Evolutionary conservation across 2,113 vertebrate genomes (phyloP).

Genomic region (Nothobranchius kuhntae): DNA sequence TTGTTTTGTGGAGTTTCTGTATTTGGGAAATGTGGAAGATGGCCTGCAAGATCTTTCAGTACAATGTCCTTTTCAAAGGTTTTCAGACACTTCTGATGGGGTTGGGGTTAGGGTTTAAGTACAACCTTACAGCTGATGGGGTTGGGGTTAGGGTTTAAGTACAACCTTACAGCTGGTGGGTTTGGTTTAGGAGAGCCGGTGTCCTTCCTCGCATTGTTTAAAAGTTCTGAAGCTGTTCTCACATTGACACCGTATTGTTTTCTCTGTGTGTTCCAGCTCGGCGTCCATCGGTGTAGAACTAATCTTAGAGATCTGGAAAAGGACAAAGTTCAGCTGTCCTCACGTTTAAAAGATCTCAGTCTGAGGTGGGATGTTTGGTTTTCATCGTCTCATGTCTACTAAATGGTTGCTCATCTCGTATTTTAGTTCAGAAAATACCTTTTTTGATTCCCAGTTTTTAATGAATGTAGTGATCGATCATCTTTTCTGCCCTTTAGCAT

Average conservation of each 20-base stretch:
- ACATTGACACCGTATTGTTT: background rate
- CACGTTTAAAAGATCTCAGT: slow-evolving; percentile 86
- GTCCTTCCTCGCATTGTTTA: too few species aligned
- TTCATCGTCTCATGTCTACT: background rate
- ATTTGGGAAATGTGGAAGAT: too few species aligned
- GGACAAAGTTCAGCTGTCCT: slow-evolving; percentile 86
- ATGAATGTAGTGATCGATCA: background rate
- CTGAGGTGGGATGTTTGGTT: slow-evolving; percentile 77
- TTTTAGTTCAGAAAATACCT: background rate
- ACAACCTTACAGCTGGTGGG: too few species aligned
- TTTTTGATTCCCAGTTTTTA: background rate
- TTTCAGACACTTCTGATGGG: too few species aligned
- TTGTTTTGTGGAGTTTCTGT: too few species aligned
- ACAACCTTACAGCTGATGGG: too few species aligned
- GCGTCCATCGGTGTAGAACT: slow-evolving; percentile 82
- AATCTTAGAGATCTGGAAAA: slow-evolving; percentile 86
- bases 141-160: too few species aligned
- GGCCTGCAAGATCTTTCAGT: too few species aligned
- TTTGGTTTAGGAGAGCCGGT: too few species aligned
- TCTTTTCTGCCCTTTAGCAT: slow-evolving; percentile 72
- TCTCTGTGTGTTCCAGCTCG: slow-evolving; percentile 72
- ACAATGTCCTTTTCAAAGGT: too few species aligned
- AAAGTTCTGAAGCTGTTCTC: background rate
- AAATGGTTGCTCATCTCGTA: too few species aligned
- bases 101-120: too few species aligned